Conservation (phyloP, 2,888 invertebrate genomes). For the Sericinus montela region DNA sequence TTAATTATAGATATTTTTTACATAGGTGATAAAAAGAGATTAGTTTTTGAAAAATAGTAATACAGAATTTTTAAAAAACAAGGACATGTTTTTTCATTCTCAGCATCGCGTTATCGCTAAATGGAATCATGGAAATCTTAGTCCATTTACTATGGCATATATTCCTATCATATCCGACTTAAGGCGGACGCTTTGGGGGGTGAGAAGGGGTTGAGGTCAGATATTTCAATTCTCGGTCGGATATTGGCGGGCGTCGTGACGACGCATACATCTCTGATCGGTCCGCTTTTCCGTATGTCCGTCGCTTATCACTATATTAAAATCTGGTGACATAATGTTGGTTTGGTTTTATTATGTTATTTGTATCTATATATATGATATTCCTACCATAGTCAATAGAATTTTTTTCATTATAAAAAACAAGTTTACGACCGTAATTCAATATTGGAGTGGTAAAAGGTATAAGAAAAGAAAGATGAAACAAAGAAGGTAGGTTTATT, state of each 20-base stretch:
- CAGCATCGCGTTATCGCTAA: constrained; percentile 11
- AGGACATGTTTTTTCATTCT: background rate
- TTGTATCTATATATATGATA: constrained; percentile 13
- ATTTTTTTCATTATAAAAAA: too few species aligned
- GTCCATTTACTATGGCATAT: constrained; percentile 19
- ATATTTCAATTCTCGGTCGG: constrained; percentile 77
- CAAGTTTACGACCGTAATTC: too few species aligned
- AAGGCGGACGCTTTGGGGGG: background rate
- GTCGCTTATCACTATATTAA: constrained; percentile 68
- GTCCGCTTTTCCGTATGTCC: constrained; percentile 37
- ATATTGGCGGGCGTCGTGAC: constrained; percentile 72
- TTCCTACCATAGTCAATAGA: too few species aligned
- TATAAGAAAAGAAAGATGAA: too few species aligned
- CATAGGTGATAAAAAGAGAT: too few species aligned
- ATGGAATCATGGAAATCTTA: constrained; percentile 20
- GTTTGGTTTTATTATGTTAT: constrained; percentile 36
- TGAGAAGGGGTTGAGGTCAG: constrained; percentile 49
- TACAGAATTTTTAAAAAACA: too few species aligned
- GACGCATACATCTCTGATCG: constrained; percentile 70
- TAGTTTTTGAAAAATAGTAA: too few species aligned
- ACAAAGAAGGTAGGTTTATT: too few species aligned
- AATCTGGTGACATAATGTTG: constrained; percentile 35
- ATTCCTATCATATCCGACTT: constrained; percentile 18
- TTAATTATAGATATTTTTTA: too few species aligned
- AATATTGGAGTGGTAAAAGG: too few species aligned